phyloP scores from a whole-genome alignment of 2,113 vertebrate genomes.

The Gracilinanus agilis region DNA sequence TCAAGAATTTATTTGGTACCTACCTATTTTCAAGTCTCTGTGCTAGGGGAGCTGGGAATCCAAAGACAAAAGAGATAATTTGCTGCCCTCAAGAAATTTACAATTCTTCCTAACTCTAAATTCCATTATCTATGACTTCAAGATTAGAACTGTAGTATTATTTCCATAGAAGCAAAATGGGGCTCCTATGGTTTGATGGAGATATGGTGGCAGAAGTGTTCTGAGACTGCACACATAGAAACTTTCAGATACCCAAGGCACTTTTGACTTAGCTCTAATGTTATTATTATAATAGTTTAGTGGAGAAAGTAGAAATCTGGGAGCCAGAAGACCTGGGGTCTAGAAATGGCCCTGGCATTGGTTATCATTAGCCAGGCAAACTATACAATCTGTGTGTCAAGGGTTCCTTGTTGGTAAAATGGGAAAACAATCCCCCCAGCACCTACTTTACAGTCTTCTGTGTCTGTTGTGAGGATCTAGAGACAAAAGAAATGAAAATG shows the following conservation, averaged over 20 bases:
- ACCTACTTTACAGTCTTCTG: not conserved
- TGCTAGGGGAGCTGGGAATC: not conserved
- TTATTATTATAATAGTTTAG: not conserved
- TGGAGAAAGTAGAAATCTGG: constrained; percentile 14
- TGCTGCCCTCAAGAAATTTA: not conserved
- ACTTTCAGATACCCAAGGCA: not conserved
- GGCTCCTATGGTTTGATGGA: too few species aligned
- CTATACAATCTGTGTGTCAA: constrained; percentile 9
- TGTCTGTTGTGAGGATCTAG: not conserved
- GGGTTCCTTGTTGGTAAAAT: constrained; percentile 57
- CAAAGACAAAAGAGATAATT: not conserved
- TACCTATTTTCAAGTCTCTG: not conserved
- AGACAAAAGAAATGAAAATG: constrained; percentile 4
- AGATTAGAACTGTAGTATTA: not conserved
- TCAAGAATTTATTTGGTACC: not conserved
- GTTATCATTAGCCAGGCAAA: constrained; percentile 25
- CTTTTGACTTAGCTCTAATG: not conserved
- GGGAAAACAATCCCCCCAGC: constrained; percentile 36
- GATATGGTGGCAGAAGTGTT: not conserved
- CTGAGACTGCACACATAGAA: constrained; percentile 1
- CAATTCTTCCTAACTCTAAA: not conserved
- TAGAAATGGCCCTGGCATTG: constrained; percentile 3
- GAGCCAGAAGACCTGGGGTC: constrained; percentile 11
- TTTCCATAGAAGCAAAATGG: not conserved
- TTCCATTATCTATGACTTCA: not conserved